Conservation (phyloP, 2,888 invertebrate species). For the Allygus modestus region DNA sequence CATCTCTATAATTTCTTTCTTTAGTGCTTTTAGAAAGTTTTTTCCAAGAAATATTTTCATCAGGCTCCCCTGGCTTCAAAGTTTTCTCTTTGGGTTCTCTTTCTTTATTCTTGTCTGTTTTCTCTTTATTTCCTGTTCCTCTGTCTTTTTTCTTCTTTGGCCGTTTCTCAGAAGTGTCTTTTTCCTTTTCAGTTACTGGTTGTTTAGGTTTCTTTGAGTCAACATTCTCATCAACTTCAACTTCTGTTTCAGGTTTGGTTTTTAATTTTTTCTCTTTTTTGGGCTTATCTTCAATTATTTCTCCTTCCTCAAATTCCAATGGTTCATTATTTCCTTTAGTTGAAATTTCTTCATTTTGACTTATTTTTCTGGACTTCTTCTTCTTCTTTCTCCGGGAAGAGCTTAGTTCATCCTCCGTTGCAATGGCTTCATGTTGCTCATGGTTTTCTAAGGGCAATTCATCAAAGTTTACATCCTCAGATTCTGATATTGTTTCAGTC, state of each 20-base stretch:
- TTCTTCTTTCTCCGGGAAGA: constrained; percentile 57
- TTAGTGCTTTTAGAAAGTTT: constrained; percentile 87
- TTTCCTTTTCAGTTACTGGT: constrained; percentile 69
- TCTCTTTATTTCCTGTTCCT: constrained; percentile 71
- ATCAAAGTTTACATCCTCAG: constrained; percentile 82
- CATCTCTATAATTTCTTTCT: constrained; percentile 87
- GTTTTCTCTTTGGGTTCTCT: constrained; percentile 64
- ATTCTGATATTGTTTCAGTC: constrained; percentile 87
- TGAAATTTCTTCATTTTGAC: constrained; percentile 74
- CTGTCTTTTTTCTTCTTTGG: constrained; percentile 70
- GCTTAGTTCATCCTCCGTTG: constrained; percentile 51
- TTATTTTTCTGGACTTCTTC: constrained; percentile 72
- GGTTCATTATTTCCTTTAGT: constrained; percentile 67
- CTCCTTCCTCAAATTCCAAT: constrained; percentile 74
- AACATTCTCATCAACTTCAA: constrained; percentile 78
- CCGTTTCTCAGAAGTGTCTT: constrained; percentile 69
- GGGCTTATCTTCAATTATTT: constrained; percentile 73
- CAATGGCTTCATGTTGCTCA: constrained; percentile 64
- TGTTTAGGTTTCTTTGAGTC: constrained; percentile 39
- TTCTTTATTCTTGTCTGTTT: constrained; percentile 68
- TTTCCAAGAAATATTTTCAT: constrained; percentile 79
- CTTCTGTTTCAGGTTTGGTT: constrained; percentile 74
- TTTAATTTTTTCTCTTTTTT: constrained; percentile 69
- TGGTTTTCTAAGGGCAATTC: constrained; percentile 75
- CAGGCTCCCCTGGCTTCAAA: constrained; percentile 61